Evolutionary conservation across 2,888 invertebrate species (phyloP).

Genomic region (Adelognathus sp.): DNA sequence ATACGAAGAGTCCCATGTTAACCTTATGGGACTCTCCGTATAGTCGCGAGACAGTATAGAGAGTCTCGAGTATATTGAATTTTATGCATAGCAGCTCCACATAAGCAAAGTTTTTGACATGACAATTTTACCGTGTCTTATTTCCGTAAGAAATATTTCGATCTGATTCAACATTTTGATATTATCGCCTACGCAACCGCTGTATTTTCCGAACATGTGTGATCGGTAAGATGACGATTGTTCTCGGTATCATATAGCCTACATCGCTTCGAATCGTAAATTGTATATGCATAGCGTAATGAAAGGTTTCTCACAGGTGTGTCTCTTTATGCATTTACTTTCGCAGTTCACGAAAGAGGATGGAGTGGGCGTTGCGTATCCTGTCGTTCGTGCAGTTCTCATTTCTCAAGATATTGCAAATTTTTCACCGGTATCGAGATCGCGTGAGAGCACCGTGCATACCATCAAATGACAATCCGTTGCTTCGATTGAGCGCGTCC

Average conservation of each 20-base stretch:
- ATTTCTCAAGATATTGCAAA: slow-evolving; percentile 32
- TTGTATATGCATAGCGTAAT: background rate
- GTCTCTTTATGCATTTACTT: background rate
- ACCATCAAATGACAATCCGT: slow-evolving; percentile 67
- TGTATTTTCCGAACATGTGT: background rate
- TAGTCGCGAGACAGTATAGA: too few relatives aligned
- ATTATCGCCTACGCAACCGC: background rate
- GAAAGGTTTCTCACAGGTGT: background rate
- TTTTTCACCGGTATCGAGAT: slow-evolving; percentile 51
- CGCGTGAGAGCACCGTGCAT: slow-evolving; percentile 50
- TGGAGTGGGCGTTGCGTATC: slow-evolving; percentile 58
- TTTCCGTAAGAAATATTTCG: background rate
- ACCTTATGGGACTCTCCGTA: too few relatives aligned
- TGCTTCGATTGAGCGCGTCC: slow-evolving; percentile 71
- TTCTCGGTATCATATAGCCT: background rate
- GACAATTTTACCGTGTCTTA: too few relatives aligned
- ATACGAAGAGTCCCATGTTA: too few relatives aligned
- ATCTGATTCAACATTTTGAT: background rate
- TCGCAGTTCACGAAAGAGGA: slow-evolving; percentile 23
- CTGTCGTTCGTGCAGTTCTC: slow-evolving; percentile 35
- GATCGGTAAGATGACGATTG: background rate
- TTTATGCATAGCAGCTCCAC: too few relatives aligned
- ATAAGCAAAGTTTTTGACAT: too few relatives aligned
- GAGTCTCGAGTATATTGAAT: too few relatives aligned
- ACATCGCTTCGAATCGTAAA: background rate